Base-by-base conservation (phyloP, 2,888 invertebrate species). In the Limenitis camilla region DNA sequence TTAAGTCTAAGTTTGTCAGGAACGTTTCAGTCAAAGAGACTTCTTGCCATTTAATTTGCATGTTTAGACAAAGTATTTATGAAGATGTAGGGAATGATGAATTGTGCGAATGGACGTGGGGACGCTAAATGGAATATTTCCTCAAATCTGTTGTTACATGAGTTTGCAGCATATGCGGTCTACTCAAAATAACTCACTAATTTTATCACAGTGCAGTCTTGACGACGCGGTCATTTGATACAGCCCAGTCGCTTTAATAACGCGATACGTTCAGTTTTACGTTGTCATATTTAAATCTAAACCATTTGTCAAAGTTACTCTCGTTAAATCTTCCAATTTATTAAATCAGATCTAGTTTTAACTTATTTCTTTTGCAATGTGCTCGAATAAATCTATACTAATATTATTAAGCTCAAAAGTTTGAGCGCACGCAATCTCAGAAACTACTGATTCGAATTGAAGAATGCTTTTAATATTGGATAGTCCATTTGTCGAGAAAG, bases 101-200 rank as follows among this genome's bases (percentile, higher is more conserved):
- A 61, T 67, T 62, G 35, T 19, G 40, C 44, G 46, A 29, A 43
- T 51, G 66, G 67, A 66, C 67, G 69, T 61, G 72, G 66, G 53
- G 65, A 61, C 62, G 63, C 59, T 71, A 73, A 76, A 75, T 74
- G 69, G 66, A 71, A 75, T 70, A 66, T 76, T 81, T 76, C 78
- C 80, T 74, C 69, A 76, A 78, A 75, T 76, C 72, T 71, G 72
- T 73, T 72, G 69, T 74, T 69, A 69, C 69, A 60, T 59, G 60
- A 69, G 68, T 72, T 72, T 72, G 72, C 71, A 67, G 63, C 66
- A 64, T 66, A 69, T 68, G 65, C 61, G 55, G 44, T 54, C 54
- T 42, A 66, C 68, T 72, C 67, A 59, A 76, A 80, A 79, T 79
- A 77, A 70, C 74, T 52, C 58, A 72, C 72, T 75, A 72, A 74